Evolutionary conservation across 1,140 invertebrate species (phyloP), one percentile per base, ranked within the genome.

Genomic region (Meloidogyne chitwoodi): DNA sequence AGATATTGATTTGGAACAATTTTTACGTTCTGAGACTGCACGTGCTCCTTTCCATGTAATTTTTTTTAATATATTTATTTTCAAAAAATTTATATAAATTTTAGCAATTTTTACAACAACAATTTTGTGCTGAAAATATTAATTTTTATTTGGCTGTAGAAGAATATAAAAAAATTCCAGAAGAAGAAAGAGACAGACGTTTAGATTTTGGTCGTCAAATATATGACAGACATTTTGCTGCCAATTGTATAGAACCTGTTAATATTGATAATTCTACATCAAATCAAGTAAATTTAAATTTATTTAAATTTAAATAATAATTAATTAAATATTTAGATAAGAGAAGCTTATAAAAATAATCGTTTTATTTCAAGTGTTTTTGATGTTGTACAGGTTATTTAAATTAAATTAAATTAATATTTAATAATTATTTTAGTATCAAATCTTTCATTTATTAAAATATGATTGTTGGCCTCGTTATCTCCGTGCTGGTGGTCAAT

Each of bases 141-240:
- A 85, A 87, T 66, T 85, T 85, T 63, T 85, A 85, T 66, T 72
- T 87, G 71, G 84, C 84, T 10, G 84, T 85, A 11, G 84, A 85
- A 67, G 84, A 87, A 44, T 85, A 87, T 71, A 71, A 80, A 61
- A 68, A 82, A 44, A 75, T 87, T 31, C 70, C 79, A 8, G 79
- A 83, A 22, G 41, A 27, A 61, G 68, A 79, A 34, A 70, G 81
- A 27, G 85, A 73, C 22, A 63, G 76, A 61, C 77, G 71, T 34
- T 63, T 64, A 29, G 71, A 73, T 31, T 73, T 73, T 63, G 71
- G 71, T 8, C 14, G 71, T 12, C 71, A 82, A 64, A 85, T 87
- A 66, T 85, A 78, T 68, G 84, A 85, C 14, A 71, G 84, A 31
- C 85, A 85, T 77, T 87, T 85, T 78, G 83, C 82, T 10, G 65